Evolutionary conservation across 2,888 invertebrate genomes (phyloP), one percentile per base, ranked within the genome.

Genomic region (Liopterus haemorrhoidalis): DNA sequence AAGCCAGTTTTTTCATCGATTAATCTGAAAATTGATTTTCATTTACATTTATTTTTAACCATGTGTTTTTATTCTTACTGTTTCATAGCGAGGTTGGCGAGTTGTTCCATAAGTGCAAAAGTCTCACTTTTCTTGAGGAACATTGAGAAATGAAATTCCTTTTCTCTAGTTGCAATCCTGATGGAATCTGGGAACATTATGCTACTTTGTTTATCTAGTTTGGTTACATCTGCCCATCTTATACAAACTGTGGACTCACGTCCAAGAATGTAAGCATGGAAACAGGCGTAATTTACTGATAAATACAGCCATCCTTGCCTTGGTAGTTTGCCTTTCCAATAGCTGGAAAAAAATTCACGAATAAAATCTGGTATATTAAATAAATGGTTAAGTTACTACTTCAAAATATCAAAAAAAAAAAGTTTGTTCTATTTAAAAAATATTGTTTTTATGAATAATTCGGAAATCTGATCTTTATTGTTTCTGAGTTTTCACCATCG

Each of bases 291-390:
- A 65, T 94, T 92, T 22, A 97, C 84, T 14, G 95, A 94, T n/a
- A 97, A 76, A 64, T 96, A 99, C 64, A 97, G 74, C 84, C 93
- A 92, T 21, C 97, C 97, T 71, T 96, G 96, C n/a, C 90, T 74
- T 0, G 95, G 96, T 55, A 97, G 74, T 65, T 83, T 83, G 22
- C 89, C 85, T 68, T 92, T 93, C 83, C 92, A 89, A 63, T 90
- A 94, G 63, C 95, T 95, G 63, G 62, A 28, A 44, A 25, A 11
- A 38, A 32, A 42, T 9, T 41, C 24, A n/a, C n/a, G n/a, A n/a
- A n/a, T n/a, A n/a, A n/a, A n/a, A n/a, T n/a, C n/a, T n/a, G n/a
- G n/a, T n/a, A n/a, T n/a, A n/a, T n/a, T n/a, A n/a, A n/a, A n/a
- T n/a, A n/a, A n/a, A n/a, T n/a, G n/a, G n/a, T n/a, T n/a, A n/a